Percentiles rank a stretch among this genome's conserved stretches.
Conservation (phyloP, 1,140 invertebrate species). For the Magallana angulata region DNA sequence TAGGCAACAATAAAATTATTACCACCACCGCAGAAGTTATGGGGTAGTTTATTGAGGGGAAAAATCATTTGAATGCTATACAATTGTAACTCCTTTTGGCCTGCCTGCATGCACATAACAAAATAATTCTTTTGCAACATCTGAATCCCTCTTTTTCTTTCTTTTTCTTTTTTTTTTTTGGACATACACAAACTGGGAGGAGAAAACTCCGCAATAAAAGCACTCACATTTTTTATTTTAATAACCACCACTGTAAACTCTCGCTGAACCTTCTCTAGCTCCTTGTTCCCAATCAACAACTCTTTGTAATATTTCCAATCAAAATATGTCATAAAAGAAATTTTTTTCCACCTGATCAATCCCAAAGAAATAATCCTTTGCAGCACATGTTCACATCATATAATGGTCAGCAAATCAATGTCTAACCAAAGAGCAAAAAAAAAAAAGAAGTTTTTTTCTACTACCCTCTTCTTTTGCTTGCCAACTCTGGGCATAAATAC, state of each 20-base stretch:
- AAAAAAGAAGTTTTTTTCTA: neutral
- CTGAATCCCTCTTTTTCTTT: conserved; percentile 6
- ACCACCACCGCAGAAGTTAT: too few relatives aligned
- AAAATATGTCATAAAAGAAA: conserved; percentile 34
- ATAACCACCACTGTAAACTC: conserved; percentile 3
- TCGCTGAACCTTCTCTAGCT: neutral
- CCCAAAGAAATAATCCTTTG: conserved; percentile 30
- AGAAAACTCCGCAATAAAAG: neutral
- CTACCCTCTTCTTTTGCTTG: neutral
- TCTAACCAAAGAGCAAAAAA: neutral
- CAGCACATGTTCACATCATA: conserved; percentile 27
- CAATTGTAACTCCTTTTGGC: neutral
- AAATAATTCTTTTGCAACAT: neutral
- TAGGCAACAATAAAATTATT: too few relatives aligned
- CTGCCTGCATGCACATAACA: conserved; percentile 8
- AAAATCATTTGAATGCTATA: conserved; percentile 12
- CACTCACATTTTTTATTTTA: conserved; percentile 21
- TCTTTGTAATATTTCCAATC: conserved; percentile 38
- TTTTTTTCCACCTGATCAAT: conserved; percentile 27
- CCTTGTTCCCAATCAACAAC: neutral
- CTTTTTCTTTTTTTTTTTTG: too few relatives aligned
- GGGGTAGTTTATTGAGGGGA: too few relatives aligned
- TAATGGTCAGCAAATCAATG: conserved; percentile 21
- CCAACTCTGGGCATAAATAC: neutral
- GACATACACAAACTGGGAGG: neutral